Evolutionary conservation across 2,888 invertebrate species (phyloP), one percentile per base, ranked within the genome.

Genomic region (Catocala fraxini): DNA sequence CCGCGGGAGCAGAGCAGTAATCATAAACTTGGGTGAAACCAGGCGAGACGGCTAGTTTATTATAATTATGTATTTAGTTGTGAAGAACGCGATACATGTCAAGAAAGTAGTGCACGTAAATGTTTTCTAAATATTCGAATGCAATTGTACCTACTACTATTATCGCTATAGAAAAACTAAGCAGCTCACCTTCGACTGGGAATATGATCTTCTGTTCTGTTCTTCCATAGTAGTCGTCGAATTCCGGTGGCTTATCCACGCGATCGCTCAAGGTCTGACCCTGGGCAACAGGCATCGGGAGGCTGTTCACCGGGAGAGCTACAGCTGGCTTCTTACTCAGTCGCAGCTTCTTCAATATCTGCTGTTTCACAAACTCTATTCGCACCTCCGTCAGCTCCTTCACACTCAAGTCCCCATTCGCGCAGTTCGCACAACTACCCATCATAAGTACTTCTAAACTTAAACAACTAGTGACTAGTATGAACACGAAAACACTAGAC

Each of bases 161-260:
- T 15, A 46, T 25, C 25, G 4, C 1, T 25, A 25, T 4, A 25
- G 25, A 46, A 46, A 7, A 15, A 6, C 6, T 15, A 46, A 46
- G 3, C 9, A 6, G 7, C 79, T 79, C 89, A 97, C 97, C 97
- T 95, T 97, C 96, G 80, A 96, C 96, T 0, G 97, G 96, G 77
- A 98, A 97, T 49, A 98, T 96, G 52, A 97, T 97, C 75, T 97
- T 97, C 92, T 97, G 97, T 70, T 97, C 97, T 10, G 97, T 97
- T 80, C 97, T 95, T 34, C 97, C 97, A 79, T 97, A 98, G 76
- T 97, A 98, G 79, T 97, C 97, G 77, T 97, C 97, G 0, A 95
- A 91, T 63, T 95, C 95, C 7, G 93, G 90, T 25, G 96, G 95
- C 61, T 95, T 95, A 65, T 95, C 95, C 12, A 94, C 93, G 0